Evolutionary conservation across 2,113 vertebrate species (phyloP).

Genomic region (Hiodon alosoides): DNA sequence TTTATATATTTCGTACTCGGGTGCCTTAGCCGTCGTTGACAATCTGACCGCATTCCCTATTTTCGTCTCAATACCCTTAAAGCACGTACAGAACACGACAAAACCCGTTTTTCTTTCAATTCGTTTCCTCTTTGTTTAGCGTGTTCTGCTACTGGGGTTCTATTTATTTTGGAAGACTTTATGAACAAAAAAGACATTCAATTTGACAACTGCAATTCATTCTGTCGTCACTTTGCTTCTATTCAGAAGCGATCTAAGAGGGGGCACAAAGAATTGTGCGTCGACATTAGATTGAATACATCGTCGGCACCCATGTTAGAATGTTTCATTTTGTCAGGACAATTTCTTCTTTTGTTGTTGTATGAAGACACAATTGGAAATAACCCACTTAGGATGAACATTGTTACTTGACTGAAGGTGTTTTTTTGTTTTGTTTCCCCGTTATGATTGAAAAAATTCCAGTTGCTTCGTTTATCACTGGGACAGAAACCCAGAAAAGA

Average conservation of each 20-base stretch:
- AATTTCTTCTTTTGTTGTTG: neutral
- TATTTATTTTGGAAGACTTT: slow-evolving; percentile 28
- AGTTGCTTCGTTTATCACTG: no score
- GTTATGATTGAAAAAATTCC: no score
- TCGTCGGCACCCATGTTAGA: neutral
- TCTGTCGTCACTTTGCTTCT: slow-evolving; percentile 18
- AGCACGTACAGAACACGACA: neutral
- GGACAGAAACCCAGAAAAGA: no score
- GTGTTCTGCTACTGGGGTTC: slow-evolving; percentile 20
- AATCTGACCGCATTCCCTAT: no score
- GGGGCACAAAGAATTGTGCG: slow-evolving; percentile 10
- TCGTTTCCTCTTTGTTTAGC: slow-evolving; percentile 15
- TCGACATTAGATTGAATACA: slow-evolving; percentile 5
- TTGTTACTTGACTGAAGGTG: no score
- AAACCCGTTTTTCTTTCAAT: slow-evolving; percentile 12
- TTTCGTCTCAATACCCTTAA: neutral
- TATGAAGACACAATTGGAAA: no score
- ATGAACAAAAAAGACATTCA: slow-evolving; percentile 38
- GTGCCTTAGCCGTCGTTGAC: no score
- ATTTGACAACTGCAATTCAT: slow-evolving; percentile 33
- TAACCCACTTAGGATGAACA: no score
- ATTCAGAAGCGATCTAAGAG: slow-evolving; percentile 17
- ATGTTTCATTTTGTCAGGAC: neutral
- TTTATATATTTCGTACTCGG: slow-evolving; percentile 66
- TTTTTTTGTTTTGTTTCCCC: no score